Conservation (phyloP, 2,888 invertebrate genomes). For the Noctua janthe region DNA sequence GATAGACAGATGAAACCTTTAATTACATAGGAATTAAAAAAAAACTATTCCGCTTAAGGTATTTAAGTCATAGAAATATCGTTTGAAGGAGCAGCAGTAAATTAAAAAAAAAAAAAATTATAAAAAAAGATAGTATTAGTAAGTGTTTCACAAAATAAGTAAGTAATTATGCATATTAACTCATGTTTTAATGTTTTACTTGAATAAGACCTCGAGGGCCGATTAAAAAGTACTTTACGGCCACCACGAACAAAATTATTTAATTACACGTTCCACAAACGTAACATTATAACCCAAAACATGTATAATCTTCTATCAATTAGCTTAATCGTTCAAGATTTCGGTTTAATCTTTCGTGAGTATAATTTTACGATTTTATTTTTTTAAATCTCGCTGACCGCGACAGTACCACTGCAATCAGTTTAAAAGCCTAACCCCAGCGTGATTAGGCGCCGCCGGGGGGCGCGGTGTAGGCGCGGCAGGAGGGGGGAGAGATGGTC, state of each 20-base stretch:
- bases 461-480: conserved; percentile 57
- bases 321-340: conserved; percentile 55
- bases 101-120: too few species aligned
- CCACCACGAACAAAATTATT: conserved; percentile 32
- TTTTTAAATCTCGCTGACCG: conserved; percentile 21
- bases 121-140: not conserved
- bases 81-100: too few species aligned
- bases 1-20: not conserved
- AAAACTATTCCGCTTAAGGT: not conserved
- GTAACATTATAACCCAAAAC: conserved; percentile 40
- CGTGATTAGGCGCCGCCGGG: conserved; percentile 71
- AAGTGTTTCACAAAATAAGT: not conserved
- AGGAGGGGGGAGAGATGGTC: conserved; percentile 60
- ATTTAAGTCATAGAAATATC: not conserved
- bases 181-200: conserved; percentile 13
- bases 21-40: not conserved
- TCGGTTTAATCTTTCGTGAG: conserved; percentile 32
- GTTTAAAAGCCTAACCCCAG: conserved; percentile 78
- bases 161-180: not conserved
- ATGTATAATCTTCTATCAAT: conserved; percentile 56
- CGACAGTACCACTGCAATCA: conserved; percentile 73
- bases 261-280: conserved; percentile 38
- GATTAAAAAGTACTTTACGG: conserved; percentile 41
- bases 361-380: conserved; percentile 37
- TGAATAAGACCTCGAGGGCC: conserved; percentile 26